Evolutionary conservation across 1,140 invertebrate genomes (phyloP).

Genomic region (Scaptodrosophila lebanonensis): DNA sequence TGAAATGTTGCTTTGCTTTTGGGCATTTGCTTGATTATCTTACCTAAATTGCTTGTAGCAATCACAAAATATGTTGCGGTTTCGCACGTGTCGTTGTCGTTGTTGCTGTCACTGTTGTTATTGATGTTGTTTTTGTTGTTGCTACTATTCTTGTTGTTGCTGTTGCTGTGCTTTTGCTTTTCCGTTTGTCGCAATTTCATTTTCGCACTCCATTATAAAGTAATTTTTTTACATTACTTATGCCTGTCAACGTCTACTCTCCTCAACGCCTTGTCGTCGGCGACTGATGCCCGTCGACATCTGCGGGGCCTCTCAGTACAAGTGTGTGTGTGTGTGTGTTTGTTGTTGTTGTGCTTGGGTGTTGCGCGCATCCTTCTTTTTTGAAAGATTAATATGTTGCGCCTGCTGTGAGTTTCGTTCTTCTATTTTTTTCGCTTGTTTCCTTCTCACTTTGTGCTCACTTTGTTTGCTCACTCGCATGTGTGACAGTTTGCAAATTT

Average conservation of each 20-base stretch:
- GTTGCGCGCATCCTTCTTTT: slow-evolving; percentile 45
- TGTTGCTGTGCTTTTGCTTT: slow-evolving; percentile 11
- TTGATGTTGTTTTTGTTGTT: slow-evolving; percentile 1
- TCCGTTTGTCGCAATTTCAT: slow-evolving; percentile 57
- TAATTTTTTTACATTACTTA: slow-evolving; percentile 75
- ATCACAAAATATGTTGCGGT: slow-evolving; percentile 53
- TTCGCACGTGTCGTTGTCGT: slow-evolving; percentile 43
- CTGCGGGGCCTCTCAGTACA: too few relatives aligned
- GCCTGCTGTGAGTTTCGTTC: too few relatives aligned
- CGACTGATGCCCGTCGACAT: neutral
- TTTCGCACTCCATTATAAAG: slow-evolving; percentile 75
- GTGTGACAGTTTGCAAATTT: slow-evolving; percentile 75
- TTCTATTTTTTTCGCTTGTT: too few relatives aligned
- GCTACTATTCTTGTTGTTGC: neutral
- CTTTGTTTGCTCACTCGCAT: slow-evolving; percentile 44
- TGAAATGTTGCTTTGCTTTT: neutral
- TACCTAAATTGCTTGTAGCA: slow-evolving; percentile 74
- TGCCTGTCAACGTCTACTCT: slow-evolving; percentile 69
- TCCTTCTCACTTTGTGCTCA: slow-evolving; percentile 46
- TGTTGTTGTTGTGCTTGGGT: neutral
- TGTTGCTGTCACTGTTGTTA: slow-evolving; percentile 13
- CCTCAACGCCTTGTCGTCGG: slow-evolving; percentile 38
- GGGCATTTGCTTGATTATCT: slow-evolving; percentile 59
- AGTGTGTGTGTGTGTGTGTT: too few relatives aligned
- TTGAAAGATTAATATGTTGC: slow-evolving; percentile 75